A percentile compares a stretch with the other conserved stretches of the same genome.
Conservation (phyloP, 2,888 invertebrate genomes). For the Ectropis crepuscularia region DNA sequence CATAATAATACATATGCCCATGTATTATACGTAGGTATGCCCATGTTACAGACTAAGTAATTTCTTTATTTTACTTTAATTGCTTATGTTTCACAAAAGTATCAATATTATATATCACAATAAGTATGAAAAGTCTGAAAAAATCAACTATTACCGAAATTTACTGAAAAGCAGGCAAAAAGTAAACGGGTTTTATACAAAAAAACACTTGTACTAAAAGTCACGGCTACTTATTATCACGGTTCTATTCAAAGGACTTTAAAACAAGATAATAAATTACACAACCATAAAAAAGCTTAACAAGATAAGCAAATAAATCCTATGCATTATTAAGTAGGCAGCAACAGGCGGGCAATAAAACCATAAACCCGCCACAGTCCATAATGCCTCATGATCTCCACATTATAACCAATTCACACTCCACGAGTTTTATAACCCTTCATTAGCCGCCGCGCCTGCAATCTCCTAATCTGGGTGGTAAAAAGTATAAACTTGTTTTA, state of each 20-base stretch:
- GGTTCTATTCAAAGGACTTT: neutral
- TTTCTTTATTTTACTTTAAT: no score
- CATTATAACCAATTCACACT: slow-evolving; percentile 22
- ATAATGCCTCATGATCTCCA: slow-evolving; percentile 9
- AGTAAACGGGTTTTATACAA: no score
- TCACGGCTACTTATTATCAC: neutral
- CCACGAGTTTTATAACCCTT: slow-evolving; percentile 22
- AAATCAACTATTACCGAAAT: no score
- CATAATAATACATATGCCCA: no score
- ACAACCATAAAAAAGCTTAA: neutral
- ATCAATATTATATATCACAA: no score
- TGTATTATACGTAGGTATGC: no score
- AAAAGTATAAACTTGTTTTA: neutral
- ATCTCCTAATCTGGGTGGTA: slow-evolving; percentile 2
- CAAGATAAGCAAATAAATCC: neutral
- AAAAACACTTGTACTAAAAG: no score
- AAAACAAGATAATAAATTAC: neutral
- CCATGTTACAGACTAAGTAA: no score
- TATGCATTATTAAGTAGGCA: slow-evolving; percentile 2
- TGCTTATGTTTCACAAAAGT: no score
- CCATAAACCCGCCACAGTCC: slow-evolving; percentile 2
- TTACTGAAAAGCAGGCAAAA: no score
- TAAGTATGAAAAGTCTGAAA: no score
- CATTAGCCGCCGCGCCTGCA: slow-evolving; percentile 14
- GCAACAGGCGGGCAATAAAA: slow-evolving; percentile 8